Evolutionary conservation across 2,113 vertebrate species (phyloP), one percentile per base, ranked within the genome.

Genomic region (Salminus brasiliensis): DNA sequence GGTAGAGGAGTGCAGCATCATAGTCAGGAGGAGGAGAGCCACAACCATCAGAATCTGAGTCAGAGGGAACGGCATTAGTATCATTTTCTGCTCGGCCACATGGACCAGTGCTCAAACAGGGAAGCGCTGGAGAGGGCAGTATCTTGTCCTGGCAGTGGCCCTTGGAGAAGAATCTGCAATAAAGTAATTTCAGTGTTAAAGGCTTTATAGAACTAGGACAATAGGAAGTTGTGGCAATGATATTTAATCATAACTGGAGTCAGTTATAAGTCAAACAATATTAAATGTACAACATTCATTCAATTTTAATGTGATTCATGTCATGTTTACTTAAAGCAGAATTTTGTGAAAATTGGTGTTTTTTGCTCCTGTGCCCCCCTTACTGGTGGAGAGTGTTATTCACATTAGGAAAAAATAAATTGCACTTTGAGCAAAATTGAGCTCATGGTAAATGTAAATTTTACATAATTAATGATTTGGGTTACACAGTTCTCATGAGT

Each of bases 1-100:
- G 91, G 73, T 91, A 93, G 1, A 93, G 86, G 52, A 93, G 78
- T 13, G 90, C 87, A 0, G 94, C 92, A 79, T 92, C 95, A 86
- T 94, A 93, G 83, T 92, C 88, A 0, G 90, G 91, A 70, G 90
- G 88, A 70, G 88, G 85, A 5, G 88, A 87, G 62, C 80, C 13
- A 5, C 81, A 83, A 11, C 71, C 83, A 0, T 88, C 85, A 15
- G 81, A 86, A 60, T 85, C 85, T 83, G 88, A 85, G 0, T 85
- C 84, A 45, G 52, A 84, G 0, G 87, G 86, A 60, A 81, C 21
- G 53, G 82, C 80, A 0, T 84, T 79, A 0, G 84, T 74, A 30
- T 86, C 25, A 13, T 86, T 12, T 57, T 79, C 83, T 45, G 6
- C 57, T 57, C 81, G 75, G 63, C 60, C 75, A 29, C 47, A 60